These are phyloP conservation scores for Brachynemurus nebulosus DNA, from an alignment of 2,888 invertebrate species.

Conservation along the genomic window DNA sequence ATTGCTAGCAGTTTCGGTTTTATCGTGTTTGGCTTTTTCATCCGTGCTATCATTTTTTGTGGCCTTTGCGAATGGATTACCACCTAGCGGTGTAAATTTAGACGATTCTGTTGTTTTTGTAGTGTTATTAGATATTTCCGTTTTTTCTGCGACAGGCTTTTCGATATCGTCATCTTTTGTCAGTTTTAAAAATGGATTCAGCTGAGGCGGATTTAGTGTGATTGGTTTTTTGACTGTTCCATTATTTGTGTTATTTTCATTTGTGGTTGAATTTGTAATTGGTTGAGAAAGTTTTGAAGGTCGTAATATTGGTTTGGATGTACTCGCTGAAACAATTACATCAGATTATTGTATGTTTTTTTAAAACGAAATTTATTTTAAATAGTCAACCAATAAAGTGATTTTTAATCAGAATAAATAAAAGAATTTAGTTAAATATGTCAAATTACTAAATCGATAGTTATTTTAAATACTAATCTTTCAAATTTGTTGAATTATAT, in stretches of 20 bases:
- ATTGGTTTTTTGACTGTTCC: conserved; percentile 24
- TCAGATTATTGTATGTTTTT: neutral
- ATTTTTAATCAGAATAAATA: too few species aligned
- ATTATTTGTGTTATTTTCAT: conserved; percentile 11
- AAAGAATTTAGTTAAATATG: too few species aligned
- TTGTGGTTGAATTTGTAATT: neutral
- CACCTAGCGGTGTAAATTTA: conserved; percentile 18
- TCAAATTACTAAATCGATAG: too few species aligned
- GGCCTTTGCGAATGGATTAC: neutral
- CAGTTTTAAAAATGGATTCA: conserved; percentile 24
- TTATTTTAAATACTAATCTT: too few species aligned
- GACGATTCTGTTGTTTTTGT: conserved; percentile 5
- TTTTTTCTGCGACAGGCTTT: neutral
- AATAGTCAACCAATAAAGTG: neutral
- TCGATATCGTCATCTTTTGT: neutral
- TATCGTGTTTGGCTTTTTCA: too few species aligned
- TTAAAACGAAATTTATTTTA: neutral
- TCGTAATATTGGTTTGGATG: conserved; percentile 13
- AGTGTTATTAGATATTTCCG: neutral
- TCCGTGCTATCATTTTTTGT: neutral
- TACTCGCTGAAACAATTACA: neutral
- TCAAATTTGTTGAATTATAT: too few species aligned
- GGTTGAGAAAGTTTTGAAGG: conserved; percentile 12
- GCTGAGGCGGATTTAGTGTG: conserved; percentile 27
- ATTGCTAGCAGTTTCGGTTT: too few species aligned